Conservation (phyloP, 1,140 invertebrate species). For the Pseudomyrmex dendroicus region DNA sequence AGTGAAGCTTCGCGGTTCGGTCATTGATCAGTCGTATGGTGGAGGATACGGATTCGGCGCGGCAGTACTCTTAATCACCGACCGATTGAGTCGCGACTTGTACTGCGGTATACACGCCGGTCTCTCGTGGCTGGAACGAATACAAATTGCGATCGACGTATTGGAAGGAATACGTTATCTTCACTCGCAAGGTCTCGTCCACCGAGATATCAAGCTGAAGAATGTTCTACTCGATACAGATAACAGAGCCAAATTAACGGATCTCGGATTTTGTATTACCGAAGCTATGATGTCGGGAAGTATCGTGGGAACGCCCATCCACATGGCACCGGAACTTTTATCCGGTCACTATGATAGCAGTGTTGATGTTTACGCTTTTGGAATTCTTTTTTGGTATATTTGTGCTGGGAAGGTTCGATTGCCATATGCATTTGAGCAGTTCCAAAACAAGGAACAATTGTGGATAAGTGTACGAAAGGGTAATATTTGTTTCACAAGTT, state of each 20-base stretch:
- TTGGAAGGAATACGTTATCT: slow-evolving; percentile 94
- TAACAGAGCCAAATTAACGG: slow-evolving; percentile 93
- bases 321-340: slow-evolving; percentile 96
- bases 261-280: slow-evolving; percentile 96
- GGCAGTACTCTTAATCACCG: slow-evolving; percentile 93
- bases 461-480: slow-evolving; percentile 94
- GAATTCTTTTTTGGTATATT: slow-evolving; percentile 96
- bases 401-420: slow-evolving; percentile 93
- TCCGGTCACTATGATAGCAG: slow-evolving; percentile 93
- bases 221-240: slow-evolving; percentile 93
- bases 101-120: slow-evolving; percentile 92
- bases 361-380: slow-evolving; percentile 96
- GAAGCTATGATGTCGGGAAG: slow-evolving; percentile 96
- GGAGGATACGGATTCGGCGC: slow-evolving; percentile 86
- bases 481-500: slow-evolving; percentile 78
- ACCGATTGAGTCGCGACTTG: slow-evolving; percentile 90
- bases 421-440: slow-evolving; percentile 93
- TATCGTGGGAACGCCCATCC: slow-evolving; percentile 94
- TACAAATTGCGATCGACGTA: slow-evolving; percentile 93
- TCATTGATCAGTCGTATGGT: slow-evolving; percentile 93
- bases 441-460: slow-evolving; percentile 94
- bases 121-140: slow-evolving; percentile 88
- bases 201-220: slow-evolving; percentile 96
- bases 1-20: slow-evolving; percentile 92
- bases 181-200: slow-evolving; percentile 94